Evolutionary conservation across 1,140 invertebrate genomes (phyloP).

Genomic region (Pygmarrhopalites habei): DNA sequence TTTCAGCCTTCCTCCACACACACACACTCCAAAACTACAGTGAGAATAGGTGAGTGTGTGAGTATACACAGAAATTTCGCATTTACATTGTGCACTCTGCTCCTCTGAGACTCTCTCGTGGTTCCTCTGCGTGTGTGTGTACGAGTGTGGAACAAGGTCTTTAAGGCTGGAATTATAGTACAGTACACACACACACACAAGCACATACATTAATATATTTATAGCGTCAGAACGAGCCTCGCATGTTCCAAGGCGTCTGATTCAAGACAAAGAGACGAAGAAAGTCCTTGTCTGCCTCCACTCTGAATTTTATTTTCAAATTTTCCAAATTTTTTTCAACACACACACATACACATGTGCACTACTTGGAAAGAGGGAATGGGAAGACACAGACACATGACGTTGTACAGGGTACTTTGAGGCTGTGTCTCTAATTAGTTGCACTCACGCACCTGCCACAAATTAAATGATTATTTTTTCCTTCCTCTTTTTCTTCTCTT

Average conservation of each 20-base stretch:
- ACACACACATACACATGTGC: background rate
- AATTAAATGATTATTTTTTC: background rate
- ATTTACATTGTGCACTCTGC: background rate
- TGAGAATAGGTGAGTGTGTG: background rate
- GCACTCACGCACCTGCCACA: background rate
- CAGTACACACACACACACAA: background rate
- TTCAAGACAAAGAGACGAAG: too few species aligned
- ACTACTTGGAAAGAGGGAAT: background rate
- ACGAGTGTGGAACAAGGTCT: background rate
- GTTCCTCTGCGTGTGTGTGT: background rate
- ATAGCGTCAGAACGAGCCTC: background rate
- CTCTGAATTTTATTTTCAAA: background rate
- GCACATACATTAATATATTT: background rate
- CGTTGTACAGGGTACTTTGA: constrained; percentile 46
- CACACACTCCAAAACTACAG: constrained; percentile 42
- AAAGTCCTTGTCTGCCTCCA: background rate
- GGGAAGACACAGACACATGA: background rate
- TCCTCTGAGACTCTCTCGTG: background rate
- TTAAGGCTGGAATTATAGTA: background rate
- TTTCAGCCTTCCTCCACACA: constrained; percentile 45
- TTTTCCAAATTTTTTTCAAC: background rate
- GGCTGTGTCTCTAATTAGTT: constrained; percentile 41
- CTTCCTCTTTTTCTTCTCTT: too few species aligned
- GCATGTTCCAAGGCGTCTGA: too few species aligned
- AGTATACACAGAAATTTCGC: background rate